Evolutionary conservation across 2,888 invertebrate genomes (phyloP).

Genomic region (Diplolepis rosae): DNA sequence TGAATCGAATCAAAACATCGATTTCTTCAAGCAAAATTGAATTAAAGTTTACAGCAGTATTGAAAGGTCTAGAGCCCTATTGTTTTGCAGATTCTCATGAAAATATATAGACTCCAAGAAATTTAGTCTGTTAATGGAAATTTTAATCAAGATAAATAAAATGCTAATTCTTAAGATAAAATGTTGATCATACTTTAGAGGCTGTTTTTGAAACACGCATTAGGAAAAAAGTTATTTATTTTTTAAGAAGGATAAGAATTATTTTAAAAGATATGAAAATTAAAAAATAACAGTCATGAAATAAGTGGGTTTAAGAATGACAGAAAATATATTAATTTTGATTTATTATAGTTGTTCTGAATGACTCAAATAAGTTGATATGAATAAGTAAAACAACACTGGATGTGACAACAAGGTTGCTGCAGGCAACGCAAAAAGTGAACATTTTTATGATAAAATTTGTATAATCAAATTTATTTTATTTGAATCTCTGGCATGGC

Average conservation of each 20-base stretch:
- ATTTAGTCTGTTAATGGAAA: background rate
- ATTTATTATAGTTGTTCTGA: background rate
- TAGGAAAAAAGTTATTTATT: background rate
- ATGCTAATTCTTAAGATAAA: too few species aligned
- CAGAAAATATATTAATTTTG: background rate
- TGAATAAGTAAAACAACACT: background rate
- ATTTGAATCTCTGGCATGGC: background rate
- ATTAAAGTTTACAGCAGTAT: background rate
- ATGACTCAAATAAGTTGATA: background rate
- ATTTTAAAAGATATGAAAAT: background rate
- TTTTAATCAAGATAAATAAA: too few species aligned
- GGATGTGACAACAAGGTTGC: background rate
- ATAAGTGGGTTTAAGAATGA: background rate
- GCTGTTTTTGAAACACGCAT: background rate
- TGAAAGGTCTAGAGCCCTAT: background rate
- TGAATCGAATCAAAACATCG: background rate
- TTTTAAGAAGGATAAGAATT: background rate
- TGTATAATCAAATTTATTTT: background rate
- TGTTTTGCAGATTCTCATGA: too few species aligned
- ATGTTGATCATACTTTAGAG: background rate
- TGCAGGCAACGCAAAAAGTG: background rate
- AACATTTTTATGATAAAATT: background rate
- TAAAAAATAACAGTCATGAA: background rate
- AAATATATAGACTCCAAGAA: too few species aligned
- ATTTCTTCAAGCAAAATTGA: background rate